A percentile compares a stretch with the other conserved stretches of the same genome.
Evolutionary conservation across 2,113 vertebrate genomes (phyloP).

Genomic region (Platichthys flesus): DNA sequence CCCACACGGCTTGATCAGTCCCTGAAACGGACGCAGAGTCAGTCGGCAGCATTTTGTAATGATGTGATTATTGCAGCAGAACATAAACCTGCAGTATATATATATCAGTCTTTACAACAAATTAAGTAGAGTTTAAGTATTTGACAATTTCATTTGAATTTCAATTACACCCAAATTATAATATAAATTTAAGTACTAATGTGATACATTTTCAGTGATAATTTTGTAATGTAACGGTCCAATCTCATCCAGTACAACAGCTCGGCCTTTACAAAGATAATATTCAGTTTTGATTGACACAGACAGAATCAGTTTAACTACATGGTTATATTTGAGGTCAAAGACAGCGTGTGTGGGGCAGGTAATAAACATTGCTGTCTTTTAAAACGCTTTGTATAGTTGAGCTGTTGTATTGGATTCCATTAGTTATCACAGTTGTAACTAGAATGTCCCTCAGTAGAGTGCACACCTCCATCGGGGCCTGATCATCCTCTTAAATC

Average conservation of each 20-base stretch:
- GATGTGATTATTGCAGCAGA: conserved; percentile 6
- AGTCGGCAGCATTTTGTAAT: conserved; percentile 27
- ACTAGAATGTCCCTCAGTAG: background rate
- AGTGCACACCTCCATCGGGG: no score
- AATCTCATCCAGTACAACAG: background rate
- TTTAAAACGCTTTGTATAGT: background rate
- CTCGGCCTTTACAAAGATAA: no score
- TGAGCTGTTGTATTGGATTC: background rate
- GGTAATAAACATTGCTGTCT: background rate
- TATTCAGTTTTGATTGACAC: background rate
- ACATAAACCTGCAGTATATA: background rate
- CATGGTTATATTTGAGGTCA: conserved; percentile 1
- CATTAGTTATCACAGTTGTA: background rate
- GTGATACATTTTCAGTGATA: background rate
- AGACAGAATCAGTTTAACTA: background rate
- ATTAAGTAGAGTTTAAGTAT: background rate
- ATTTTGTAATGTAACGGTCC: background rate
- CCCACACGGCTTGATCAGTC: conserved; percentile 58
- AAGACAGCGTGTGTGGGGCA: no score
- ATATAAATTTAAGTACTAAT: background rate
- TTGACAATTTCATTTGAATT: background rate
- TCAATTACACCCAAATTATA: background rate
- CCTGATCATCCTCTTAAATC: no score
- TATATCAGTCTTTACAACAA: background rate
- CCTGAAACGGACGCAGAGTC: conserved; percentile 8